Percentiles rank a stretch among this genome's conserved stretches.
Conservation (phyloP, 2,888 invertebrate species). For the Macrosiphum euphorbiae region DNA sequence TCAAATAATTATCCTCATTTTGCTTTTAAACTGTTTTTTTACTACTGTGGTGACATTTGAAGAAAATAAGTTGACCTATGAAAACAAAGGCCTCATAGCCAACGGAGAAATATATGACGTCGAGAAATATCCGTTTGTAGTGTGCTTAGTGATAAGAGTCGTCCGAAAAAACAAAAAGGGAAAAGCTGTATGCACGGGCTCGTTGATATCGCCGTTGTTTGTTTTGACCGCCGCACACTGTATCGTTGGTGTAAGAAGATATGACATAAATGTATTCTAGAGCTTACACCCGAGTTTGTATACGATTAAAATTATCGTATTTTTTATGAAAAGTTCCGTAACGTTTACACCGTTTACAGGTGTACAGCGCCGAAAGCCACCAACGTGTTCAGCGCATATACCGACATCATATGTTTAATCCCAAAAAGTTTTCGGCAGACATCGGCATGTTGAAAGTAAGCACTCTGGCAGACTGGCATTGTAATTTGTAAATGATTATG, state of each 20-base stretch:
- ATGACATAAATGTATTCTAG: neutral
- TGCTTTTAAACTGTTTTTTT: neutral
- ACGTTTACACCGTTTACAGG: neutral
- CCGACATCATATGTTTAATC: neutral
- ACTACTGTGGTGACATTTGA: neutral
- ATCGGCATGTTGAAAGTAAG: conserved; percentile 32
- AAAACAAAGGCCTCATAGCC: neutral
- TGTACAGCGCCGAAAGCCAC: neutral
- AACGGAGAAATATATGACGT: conserved; percentile 7
- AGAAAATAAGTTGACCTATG: neutral
- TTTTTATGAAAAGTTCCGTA: neutral
- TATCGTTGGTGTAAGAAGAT: neutral
- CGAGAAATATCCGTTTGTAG: conserved; percentile 32
- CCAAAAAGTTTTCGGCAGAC: neutral
- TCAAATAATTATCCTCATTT: neutral
- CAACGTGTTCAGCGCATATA: neutral
- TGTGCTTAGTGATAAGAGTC: neutral
- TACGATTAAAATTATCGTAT: neutral
- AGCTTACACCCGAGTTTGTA: neutral
- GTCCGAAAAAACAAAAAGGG: fast-evolving
- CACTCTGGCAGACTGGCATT: neutral
- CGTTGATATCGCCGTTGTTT: conserved; percentile 1
- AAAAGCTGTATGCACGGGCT: neutral
- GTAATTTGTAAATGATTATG: neutral
- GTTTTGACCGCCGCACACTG: conserved; percentile 51